A percentile compares a stretch with the other conserved stretches of the same genome.
Conservation (phyloP, 2,113 vertebrate genomes). For the Serinus canaria region DNA sequence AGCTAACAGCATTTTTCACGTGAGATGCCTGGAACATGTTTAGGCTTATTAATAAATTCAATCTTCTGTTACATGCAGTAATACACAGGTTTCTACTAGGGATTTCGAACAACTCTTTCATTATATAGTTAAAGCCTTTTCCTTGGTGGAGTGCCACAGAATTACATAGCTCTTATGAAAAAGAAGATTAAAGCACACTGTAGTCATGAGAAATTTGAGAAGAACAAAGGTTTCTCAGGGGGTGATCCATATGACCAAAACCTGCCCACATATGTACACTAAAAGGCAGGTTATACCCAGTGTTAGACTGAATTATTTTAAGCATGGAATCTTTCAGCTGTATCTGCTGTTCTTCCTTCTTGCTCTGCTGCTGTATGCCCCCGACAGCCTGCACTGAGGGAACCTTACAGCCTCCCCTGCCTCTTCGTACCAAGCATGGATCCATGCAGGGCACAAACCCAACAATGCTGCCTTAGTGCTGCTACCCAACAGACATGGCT, state of each 20-base stretch:
- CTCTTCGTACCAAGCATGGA: not conserved
- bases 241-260: not conserved
- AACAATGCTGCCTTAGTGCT: not conserved
- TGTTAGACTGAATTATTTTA: not conserved
- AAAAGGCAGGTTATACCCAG: not conserved
- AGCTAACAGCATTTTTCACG: not conserved
- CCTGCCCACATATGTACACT: not conserved
- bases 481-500: not conserved
- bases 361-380: not conserved
- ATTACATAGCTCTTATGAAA: not conserved
- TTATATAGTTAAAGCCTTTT: not conserved
- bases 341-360: not conserved
- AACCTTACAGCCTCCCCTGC: not conserved
- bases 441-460: accelerated
- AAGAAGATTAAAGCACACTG: not conserved
- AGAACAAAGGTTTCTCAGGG: not conserved
- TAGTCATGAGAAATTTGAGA: not conserved
- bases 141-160: not conserved
- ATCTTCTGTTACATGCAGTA: not conserved
- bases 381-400: not conserved
- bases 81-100: not conserved
- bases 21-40: not conserved
- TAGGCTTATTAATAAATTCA: not conserved
- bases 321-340: not conserved
- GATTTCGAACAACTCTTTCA: not conserved